A percentile compares a stretch with the other conserved stretches of the same genome.
Evolutionary conservation across 2,113 vertebrate genomes (phyloP).

Genomic region (Zootoca vivipara): DNA sequence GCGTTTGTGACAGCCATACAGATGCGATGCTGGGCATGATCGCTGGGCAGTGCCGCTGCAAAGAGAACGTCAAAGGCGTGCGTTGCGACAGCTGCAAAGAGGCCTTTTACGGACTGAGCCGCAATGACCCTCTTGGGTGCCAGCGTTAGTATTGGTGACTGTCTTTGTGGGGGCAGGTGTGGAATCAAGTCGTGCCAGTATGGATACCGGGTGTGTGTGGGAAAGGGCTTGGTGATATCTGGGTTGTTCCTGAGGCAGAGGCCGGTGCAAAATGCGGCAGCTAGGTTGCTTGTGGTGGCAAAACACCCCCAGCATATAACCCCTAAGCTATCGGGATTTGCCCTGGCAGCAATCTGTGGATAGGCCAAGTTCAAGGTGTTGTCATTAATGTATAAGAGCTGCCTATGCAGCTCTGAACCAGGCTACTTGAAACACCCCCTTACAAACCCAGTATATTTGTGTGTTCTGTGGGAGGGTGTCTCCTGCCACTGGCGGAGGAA

Average conservation of each 20-base stretch:
- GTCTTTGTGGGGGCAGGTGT: not conserved
- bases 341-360: too few species aligned
- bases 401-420: too few species aligned
- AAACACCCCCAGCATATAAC: too few species aligned
- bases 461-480: not conserved
- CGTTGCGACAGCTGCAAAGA: constrained; percentile 85
- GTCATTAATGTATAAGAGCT: too few species aligned
- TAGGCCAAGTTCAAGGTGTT: too few species aligned
- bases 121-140: constrained; percentile 78
- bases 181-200: not conserved
- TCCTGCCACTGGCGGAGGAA: not conserved
- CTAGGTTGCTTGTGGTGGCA: too few species aligned
- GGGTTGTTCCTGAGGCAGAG: too few species aligned
- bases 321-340: too few species aligned
- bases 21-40: constrained; percentile 80
- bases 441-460: too few species aligned
- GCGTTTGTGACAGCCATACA: constrained; percentile 82
- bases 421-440: too few species aligned
- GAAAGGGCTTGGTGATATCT: not conserved
- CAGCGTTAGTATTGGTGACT: constrained; percentile 71
- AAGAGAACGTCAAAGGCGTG: constrained; percentile 77
- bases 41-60: constrained; percentile 86
- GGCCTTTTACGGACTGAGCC: constrained; percentile 83
- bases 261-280: too few species aligned
- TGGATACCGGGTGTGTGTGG: too few species aligned